Conservation (phyloP, 1,140 invertebrate species). For the Whitmania pigra region DNA sequence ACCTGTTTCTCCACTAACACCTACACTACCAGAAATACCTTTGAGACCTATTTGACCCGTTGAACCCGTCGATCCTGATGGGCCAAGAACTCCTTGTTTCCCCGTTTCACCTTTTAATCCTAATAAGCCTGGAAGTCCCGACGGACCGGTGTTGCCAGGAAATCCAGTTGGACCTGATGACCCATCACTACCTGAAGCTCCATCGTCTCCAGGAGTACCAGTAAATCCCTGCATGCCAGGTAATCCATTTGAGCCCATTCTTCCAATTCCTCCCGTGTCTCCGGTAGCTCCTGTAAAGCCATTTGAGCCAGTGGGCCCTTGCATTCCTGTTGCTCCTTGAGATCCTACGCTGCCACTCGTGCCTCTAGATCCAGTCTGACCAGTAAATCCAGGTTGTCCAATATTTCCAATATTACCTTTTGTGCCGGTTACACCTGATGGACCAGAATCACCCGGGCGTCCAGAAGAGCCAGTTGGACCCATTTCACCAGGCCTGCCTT, state of each 20-base stretch:
- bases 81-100: background rate
- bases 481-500: conserved; percentile 12
- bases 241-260: conserved; percentile 12
- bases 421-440: conserved; percentile 2
- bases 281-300: conserved; percentile 13
- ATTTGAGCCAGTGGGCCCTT: conserved; percentile 4
- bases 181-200: conserved; percentile 21
- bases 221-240: background rate
- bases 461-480: conserved; percentile 18
- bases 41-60: background rate
- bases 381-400: conserved; percentile 7
- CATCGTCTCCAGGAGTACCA: conserved; percentile 16
- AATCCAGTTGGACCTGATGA: conserved; percentile 18
- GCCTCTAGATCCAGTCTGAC: background rate
- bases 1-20: background rate
- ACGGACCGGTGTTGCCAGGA: conserved; percentile 11
- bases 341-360: background rate
- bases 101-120: conserved; percentile 15
- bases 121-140: conserved; percentile 12
- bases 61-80: background rate
- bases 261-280: conserved; percentile 5
- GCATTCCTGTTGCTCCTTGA: conserved; percentile 13
- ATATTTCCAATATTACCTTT: conserved; percentile 2
- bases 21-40: background rate
- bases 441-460: conserved; percentile 15